Evolutionary conservation across 2,888 invertebrate genomes (phyloP).

Genomic region (Criorhina ranunculi): DNA sequence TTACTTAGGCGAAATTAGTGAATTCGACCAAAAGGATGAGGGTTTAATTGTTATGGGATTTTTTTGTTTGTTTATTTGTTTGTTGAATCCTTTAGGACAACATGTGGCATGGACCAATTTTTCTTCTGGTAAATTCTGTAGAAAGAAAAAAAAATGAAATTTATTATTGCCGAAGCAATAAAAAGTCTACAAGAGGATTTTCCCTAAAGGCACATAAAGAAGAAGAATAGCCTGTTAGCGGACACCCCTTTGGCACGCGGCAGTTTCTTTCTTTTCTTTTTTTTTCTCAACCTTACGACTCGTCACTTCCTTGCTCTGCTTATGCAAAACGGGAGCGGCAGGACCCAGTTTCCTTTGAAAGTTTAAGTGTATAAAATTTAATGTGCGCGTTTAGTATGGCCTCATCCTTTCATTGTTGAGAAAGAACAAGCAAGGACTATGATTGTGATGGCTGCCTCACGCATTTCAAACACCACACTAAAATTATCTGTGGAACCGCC

Average conservation of each 20-base stretch:
- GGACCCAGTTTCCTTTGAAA: constrained; percentile 40
- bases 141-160: constrained; percentile 16
- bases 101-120: constrained; percentile 8
- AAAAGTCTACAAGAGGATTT: constrained; percentile 37
- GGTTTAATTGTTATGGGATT: constrained; percentile 11
- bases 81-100: background rate
- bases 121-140: background rate
- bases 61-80: background rate
- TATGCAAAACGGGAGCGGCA: constrained; percentile 13
- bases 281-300: constrained; percentile 26
- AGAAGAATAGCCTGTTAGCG: constrained; percentile 29
- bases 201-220: constrained; percentile 37
- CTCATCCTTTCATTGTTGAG: constrained; percentile 26
- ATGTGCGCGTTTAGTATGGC: constrained; percentile 35
- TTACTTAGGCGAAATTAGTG: constrained; percentile 35
- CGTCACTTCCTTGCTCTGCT: constrained; percentile 15
- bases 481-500: constrained; percentile 52
- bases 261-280: constrained; percentile 16
- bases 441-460: constrained; percentile 46
- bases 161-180: constrained; percentile 47
- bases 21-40: constrained; percentile 18
- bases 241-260: constrained; percentile 38
- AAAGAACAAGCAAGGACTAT: constrained; percentile 18
- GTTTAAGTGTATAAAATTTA: constrained; percentile 50
- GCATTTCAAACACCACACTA: constrained; percentile 51